Evolutionary conservation across 2,113 vertebrate genomes (phyloP), one percentile per base, ranked within the genome.

Genomic region (Corapipo altera): DNA sequence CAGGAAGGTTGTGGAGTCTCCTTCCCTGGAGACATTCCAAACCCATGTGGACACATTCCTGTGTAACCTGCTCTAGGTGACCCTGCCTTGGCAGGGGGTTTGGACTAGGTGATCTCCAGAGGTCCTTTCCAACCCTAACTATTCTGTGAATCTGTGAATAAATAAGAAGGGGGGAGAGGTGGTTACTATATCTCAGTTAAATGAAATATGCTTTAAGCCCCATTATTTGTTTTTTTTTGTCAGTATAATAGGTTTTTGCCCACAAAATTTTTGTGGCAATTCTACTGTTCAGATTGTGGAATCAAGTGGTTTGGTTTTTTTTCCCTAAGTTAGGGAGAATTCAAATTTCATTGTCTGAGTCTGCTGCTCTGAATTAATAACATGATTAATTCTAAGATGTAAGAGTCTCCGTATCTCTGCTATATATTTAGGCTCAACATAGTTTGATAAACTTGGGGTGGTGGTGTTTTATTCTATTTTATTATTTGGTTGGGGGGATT

Each of bases 41-140:
- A 83, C 20, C 24, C 21, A 12, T 17, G 14, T 41, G 24, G 17
- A 22, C 30, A 2, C 21, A 21, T 39, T 41, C 54, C 24, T 35
- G 16, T 48, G 21, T 69, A 18, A 41, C 48, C 48, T 55, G n/a
- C 17, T 75, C 3, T 5, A 26, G n/a, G 62, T 69, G 13, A 41
- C n/a, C 11, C 39, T 61, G 20, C 17, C 24, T 35, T 83, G 24
- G 13, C 24, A 54, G 28, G 6, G 30, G 16, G 6, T 1, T 55
- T 76, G n/a, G 35, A 32, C 8, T 23, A 0, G 0, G 3, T 39
- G 8, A 35, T 35, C 21, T 35, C 26, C 41, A 13, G 64, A 35
- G 12, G n/a, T 32, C 41, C n/a, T 21, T 89, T 55, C 71, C 78
- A 48, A 62, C n/a, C 0, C 0, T 48, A 22, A 61, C 19, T 15